Evolutionary conservation across 2,113 vertebrate species (phyloP).

Genomic region (Heterotis niloticus): DNA sequence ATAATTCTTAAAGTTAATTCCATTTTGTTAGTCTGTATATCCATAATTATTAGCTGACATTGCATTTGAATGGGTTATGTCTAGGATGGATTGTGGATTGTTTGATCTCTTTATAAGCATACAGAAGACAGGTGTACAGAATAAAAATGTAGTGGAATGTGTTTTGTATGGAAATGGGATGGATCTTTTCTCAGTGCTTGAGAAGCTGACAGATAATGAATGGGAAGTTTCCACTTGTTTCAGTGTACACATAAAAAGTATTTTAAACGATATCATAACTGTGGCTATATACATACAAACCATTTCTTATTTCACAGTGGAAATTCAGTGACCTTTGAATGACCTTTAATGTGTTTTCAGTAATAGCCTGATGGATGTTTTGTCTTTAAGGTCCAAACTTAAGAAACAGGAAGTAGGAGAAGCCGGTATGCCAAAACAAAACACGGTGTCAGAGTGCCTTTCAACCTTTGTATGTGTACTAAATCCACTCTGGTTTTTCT

Average conservation of each 20-base stretch:
- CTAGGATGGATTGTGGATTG: not conserved
- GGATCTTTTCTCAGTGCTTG: not conserved
- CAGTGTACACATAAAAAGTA: not conserved
- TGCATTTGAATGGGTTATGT: not conserved
- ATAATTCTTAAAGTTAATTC: no score
- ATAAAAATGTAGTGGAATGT: constrained; percentile 13
- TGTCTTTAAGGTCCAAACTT: constrained; percentile 8
- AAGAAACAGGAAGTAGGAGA: constrained; percentile 22
- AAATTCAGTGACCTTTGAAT: not conserved
- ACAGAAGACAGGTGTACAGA: not conserved
- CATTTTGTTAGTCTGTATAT: not conserved
- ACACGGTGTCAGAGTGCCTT: constrained; percentile 7
- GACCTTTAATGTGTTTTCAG: not conserved
- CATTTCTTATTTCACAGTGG: constrained; percentile 5
- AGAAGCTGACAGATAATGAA: not conserved
- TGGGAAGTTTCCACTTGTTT: not conserved
- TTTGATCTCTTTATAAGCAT: not conserved
- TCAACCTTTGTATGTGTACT: not conserved
- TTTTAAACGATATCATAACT: not conserved
- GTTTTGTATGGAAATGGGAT: not conserved
- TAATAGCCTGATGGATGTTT: constrained; percentile 5
- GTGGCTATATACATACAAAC: not conserved
- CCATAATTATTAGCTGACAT: not conserved
- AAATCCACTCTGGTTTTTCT: constrained; percentile 1
- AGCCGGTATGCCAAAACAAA: constrained; percentile 14